These are phyloP conservation scores for Dicaeum eximium DNA, from an alignment of 2,113 vertebrate genomes.

Conservation along the genomic window DNA sequence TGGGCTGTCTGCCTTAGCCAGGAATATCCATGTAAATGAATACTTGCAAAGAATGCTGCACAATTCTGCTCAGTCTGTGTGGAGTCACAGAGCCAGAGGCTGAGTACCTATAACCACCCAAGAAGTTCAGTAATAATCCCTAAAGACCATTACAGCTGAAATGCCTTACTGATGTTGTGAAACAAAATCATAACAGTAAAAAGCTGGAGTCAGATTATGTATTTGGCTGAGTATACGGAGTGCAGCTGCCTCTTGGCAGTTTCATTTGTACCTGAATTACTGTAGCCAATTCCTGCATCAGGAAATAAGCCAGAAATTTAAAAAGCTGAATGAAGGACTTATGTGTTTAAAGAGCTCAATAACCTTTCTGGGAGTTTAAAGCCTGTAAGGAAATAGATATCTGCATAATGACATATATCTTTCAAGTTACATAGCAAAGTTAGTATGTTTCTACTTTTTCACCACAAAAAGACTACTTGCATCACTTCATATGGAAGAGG, in stretches of 20 bases:
- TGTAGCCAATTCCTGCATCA: background rate
- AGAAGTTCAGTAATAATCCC: background rate
- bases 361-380: background rate
- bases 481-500: background rate
- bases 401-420: background rate
- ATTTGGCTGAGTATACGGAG: background rate
- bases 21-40: background rate
- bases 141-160: background rate
- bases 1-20: background rate
- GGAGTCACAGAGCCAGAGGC: background rate
- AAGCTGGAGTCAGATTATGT: background rate
- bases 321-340: background rate
- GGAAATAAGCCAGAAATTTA: background rate
- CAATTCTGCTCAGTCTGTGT: background rate
- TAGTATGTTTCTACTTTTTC: background rate
- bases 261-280: constrained; percentile 30
- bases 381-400: background rate
- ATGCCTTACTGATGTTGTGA: background rate
- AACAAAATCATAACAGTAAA: constrained; percentile 4
- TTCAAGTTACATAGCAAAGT: background rate
- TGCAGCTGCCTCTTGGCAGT: background rate
- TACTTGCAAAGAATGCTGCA: accelerated
- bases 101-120: background rate
- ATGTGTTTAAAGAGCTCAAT: background rate
- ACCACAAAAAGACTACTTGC: background rate